Conservation (phyloP, 1,140 invertebrate genomes). For the Galleria mellonella region DNA sequence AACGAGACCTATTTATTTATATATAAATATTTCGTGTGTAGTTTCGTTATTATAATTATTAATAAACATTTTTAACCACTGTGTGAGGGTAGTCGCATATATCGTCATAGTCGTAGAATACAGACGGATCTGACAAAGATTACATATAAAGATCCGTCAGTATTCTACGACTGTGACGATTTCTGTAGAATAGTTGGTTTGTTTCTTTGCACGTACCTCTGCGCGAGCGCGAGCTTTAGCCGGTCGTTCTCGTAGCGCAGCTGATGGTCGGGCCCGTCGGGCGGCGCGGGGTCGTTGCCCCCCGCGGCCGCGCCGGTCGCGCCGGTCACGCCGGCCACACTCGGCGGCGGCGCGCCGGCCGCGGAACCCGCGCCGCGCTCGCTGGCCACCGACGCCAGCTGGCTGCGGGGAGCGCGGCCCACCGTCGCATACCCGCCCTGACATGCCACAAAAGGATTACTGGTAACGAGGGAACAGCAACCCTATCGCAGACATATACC, state of each 20-base stretch:
- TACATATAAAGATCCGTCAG: too few relatives aligned
- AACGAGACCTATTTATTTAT: too few relatives aligned
- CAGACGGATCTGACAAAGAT: too few relatives aligned
- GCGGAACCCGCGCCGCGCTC: slow-evolving; percentile 15
- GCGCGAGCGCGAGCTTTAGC: slow-evolving; percentile 94
- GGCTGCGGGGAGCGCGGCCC: slow-evolving; percentile 38
- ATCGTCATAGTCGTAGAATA: too few relatives aligned
- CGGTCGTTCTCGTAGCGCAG: slow-evolving; percentile 98
- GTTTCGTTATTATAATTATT: too few relatives aligned
- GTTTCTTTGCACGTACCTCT: slow-evolving; percentile 92
- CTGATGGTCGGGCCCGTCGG: slow-evolving; percentile 84
- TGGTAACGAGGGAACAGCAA: too few relatives aligned
- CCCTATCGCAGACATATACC: too few relatives aligned
- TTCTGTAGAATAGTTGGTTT: too few relatives aligned
- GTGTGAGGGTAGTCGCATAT: too few relatives aligned
- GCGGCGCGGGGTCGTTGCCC: slow-evolving; percentile 10
- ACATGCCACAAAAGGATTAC: neutral
- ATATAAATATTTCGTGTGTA: too few relatives aligned
- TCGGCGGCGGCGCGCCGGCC: slow-evolving; percentile 39
- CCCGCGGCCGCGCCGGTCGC: slow-evolving; percentile 25
- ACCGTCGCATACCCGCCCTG: slow-evolving; percentile 56
- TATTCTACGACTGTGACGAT: too few relatives aligned
- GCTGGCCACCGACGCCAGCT: slow-evolving; percentile 25
- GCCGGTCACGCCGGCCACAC: slow-evolving; percentile 47
- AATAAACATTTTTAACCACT: too few relatives aligned